Evolutionary conservation across 2,888 invertebrate genomes (phyloP), one percentile per base, ranked within the genome.

Genomic region (Perdita meconis): DNA sequence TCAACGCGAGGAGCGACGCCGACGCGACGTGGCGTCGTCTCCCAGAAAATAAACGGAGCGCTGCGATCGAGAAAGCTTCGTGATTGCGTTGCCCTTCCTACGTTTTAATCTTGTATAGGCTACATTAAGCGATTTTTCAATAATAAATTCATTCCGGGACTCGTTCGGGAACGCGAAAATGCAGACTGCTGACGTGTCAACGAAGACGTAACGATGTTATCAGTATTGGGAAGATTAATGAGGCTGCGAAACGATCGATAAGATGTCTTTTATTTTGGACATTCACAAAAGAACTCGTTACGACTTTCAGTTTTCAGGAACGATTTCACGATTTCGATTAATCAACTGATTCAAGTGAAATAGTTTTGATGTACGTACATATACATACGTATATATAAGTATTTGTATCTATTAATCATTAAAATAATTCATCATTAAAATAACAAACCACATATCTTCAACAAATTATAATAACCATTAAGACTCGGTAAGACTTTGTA

Each of bases 71-170:
- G 16, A 16, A n/a, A 30, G 16, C 10, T 0, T 19, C 19, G 16
- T 19, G 44, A 44, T 19, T 44, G 44, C 44, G 16, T 19, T 19
- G n/a, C 16, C 8, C 19, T 5, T 51, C 24, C 51, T 24, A n/a
- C 24, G 26, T 51, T 51, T 51, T 51, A 51, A 51, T 51, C 13
- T 24, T 13, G 26, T 51, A 22, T 40, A n/a, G 30, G 34, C 50
- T 65, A 42, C 65, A 71, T 71, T 71, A 71, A 71, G 40, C 71
- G 53, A 42, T 50, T 51, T 67, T 57, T 44, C 55, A 34, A 67
- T 57, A 67, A 76, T 76, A 76, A 71, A 71, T 66, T 67, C 66
- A 30, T 66, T 53, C 38, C 36, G 19, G n/a, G 19, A 47, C 30
- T 55, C 16, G 19, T 34, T 0, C 19, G 72, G n/a, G 34, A 68